Evolutionary conservation across 2,888 invertebrate genomes (phyloP).

Genomic region (Nomada fabriciana): DNA sequence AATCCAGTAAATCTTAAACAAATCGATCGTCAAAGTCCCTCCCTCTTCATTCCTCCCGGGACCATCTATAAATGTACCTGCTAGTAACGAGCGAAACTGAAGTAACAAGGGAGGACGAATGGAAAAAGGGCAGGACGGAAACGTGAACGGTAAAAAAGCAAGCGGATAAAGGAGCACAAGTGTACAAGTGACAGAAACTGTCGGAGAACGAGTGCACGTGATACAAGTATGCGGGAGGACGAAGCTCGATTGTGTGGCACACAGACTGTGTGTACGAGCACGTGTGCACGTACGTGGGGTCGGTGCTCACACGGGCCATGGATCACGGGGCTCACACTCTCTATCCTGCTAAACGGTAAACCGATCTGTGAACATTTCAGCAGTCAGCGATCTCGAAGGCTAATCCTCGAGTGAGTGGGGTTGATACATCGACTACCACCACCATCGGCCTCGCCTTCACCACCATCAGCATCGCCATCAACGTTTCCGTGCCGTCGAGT

Average conservation of each 20-base stretch:
- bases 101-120: background rate
- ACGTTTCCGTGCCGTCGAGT: slow-evolving; percentile 53
- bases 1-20: background rate
- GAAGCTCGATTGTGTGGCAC: slow-evolving; percentile 27
- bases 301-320: slow-evolving; percentile 74
- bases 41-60: background rate
- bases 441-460: slow-evolving; percentile 53
- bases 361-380: slow-evolving; percentile 84
- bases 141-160: slow-evolving; percentile 34
- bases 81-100: slow-evolving; percentile 16
- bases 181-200: slow-evolving; percentile 37
- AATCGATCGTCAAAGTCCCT: slow-evolving; percentile 23
- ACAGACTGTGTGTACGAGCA: background rate
- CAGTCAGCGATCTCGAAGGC: slow-evolving; percentile 84
- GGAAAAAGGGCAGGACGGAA: slow-evolving; percentile 4
- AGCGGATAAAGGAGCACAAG: slow-evolving; percentile 42
- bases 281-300: slow-evolving; percentile 42
- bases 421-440: slow-evolving; percentile 78
- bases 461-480: slow-evolving; percentile 50
- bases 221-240: slow-evolving; percentile 21
- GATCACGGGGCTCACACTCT: slow-evolving; percentile 81
- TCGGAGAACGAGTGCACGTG: slow-evolving; percentile 7
- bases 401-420: slow-evolving; percentile 82
- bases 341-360: slow-evolving; percentile 84
- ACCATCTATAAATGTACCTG: background rate